Evolutionary conservation across 2,888 invertebrate species (phyloP).

Genomic region (Tetranychus truncatus): DNA sequence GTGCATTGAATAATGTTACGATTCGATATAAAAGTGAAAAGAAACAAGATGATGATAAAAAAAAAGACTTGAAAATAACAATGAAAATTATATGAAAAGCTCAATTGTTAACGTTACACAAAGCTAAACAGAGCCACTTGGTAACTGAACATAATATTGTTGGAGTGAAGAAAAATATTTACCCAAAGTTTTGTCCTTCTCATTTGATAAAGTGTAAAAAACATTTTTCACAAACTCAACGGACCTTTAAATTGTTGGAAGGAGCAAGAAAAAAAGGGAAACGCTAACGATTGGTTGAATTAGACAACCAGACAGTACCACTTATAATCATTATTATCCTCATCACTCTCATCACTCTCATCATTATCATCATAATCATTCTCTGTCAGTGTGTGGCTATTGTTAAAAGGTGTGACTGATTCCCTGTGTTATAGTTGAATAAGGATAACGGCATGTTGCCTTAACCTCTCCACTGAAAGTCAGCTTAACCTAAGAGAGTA

Average conservation of each 20-base stretch:
- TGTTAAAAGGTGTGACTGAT: neutral
- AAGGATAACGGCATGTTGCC: neutral
- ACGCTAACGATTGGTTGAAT: neutral
- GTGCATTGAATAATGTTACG: too few relatives aligned
- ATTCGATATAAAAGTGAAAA: too few relatives aligned
- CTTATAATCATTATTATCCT: too few relatives aligned
- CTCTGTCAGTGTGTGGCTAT: neutral
- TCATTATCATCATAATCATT: neutral
- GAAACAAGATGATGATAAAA: too few relatives aligned
- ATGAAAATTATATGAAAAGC: too few relatives aligned
- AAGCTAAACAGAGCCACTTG: too few relatives aligned
- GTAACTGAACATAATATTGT: too few relatives aligned
- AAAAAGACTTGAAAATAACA: too few relatives aligned
- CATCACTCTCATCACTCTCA: neutral
- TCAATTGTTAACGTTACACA: too few relatives aligned
- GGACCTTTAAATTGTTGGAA: neutral
- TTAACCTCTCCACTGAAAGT: too few relatives aligned
- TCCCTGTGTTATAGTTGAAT: neutral
- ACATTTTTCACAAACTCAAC: slow-evolving; percentile 1
- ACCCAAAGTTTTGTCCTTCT: neutral
- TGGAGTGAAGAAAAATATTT: neutral
- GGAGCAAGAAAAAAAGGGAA: neutral
- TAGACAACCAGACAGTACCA: too few relatives aligned
- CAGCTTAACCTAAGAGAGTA: too few relatives aligned
- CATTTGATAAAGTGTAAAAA: neutral